Evolutionary conservation across 1,140 invertebrate species (phyloP).

Genomic region (Theocolax elegans): DNA sequence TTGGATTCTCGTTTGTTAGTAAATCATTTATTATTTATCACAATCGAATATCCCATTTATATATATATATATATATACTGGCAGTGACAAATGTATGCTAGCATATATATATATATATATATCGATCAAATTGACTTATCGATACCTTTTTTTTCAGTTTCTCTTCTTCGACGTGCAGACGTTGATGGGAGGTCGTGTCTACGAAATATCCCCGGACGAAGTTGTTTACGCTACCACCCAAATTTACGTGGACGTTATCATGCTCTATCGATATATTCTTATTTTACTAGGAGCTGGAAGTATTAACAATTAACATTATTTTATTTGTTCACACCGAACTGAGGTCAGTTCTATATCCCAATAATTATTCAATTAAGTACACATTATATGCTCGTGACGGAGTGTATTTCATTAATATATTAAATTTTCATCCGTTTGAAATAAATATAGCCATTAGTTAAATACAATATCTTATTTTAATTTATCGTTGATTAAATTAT

Average conservation of each 20-base stretch:
- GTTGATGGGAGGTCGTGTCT: conserved; percentile 74
- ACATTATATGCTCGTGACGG: no score
- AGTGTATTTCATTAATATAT: no score
- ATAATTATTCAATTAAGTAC: no score
- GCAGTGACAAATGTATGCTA: background rate
- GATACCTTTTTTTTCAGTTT: conserved; percentile 65
- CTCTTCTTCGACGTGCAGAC: conserved; percentile 77
- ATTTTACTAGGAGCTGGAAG: conserved; percentile 34
- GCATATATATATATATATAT: background rate
- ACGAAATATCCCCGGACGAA: conserved; percentile 74
- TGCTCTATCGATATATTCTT: conserved; percentile 75
- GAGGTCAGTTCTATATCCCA: no score
- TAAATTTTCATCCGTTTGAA: no score
- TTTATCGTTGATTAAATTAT: no score
- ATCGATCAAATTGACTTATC: background rate
- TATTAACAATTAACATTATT: no score
- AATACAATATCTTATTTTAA: no score
- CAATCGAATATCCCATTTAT: no score
- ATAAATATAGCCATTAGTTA: no score
- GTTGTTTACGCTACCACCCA: conserved; percentile 73
- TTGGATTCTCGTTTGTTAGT: conserved; percentile 56
- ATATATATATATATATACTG: background rate
- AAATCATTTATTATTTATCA: conserved; percentile 16
- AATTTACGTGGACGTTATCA: conserved; percentile 74
- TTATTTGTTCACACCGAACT: no score